Evolutionary conservation across 35 echinoderm and acorn worm species (phyloP).

Genomic region (Strongylocentrotus purpuratus): DNA sequence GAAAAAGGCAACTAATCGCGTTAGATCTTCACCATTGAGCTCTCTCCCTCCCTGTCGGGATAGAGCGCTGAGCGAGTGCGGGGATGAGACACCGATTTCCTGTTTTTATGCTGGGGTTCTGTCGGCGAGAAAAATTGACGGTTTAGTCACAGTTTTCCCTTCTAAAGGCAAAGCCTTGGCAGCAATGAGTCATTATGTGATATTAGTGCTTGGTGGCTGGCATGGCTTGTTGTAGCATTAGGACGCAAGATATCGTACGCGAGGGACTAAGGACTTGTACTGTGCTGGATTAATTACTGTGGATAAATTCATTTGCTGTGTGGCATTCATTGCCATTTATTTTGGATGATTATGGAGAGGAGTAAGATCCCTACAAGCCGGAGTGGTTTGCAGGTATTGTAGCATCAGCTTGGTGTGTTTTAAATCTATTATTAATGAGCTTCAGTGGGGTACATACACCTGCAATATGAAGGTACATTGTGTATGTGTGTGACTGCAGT

Average conservation of each 20-base stretch:
- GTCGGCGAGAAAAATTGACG: slow-evolving; percentile 21
- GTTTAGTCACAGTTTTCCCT: slow-evolving; percentile 48
- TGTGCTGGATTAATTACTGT: not conserved
- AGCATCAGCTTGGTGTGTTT: not conserved
- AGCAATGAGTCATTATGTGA: slow-evolving; percentile 38
- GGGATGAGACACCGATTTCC: slow-evolving; percentile 46
- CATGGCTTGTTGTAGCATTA: not conserved
- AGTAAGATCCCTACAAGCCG: not conserved
- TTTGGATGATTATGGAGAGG: not conserved
- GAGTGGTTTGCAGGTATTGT: not conserved
- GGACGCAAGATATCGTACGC: not conserved
- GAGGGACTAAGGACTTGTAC: not conserved
- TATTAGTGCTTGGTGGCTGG: slow-evolving; percentile 18
- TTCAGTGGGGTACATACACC: not conserved
- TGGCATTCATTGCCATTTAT: not conserved
- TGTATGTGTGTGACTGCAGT: not conserved
- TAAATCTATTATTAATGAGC: not conserved
- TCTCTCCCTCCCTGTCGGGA: not conserved
- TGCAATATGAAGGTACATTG: not conserved
- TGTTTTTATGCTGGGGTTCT: not conserved
- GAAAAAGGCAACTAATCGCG: slow-evolving; percentile 15
- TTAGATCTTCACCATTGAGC: slow-evolving; percentile 21
- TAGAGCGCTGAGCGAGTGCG: not conserved
- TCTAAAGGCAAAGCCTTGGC: not conserved
- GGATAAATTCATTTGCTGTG: not conserved